Conservation (phyloP, 2,888 invertebrate genomes). For the Mesochorus sp. region DNA sequence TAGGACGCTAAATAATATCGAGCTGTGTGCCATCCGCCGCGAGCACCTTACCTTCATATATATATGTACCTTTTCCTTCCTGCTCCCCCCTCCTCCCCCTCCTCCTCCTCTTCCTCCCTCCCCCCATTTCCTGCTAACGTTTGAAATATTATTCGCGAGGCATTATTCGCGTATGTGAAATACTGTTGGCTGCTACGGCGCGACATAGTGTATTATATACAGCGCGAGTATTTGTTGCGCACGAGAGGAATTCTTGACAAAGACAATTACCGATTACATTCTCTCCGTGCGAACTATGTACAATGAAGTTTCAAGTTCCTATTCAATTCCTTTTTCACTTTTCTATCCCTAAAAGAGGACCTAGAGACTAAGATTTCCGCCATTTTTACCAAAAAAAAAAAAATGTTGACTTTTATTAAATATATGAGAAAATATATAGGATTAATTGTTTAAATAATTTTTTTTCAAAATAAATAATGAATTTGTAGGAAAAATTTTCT, state of each 20-base stretch:
- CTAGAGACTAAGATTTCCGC: too few species aligned
- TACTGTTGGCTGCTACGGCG: slow-evolving; percentile 13
- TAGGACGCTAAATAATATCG: slow-evolving; percentile 80
- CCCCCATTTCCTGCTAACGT: slow-evolving; percentile 14
- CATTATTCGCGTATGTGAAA: slow-evolving; percentile 55
- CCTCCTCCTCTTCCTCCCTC: slow-evolving; percentile 24
- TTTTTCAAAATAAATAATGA: too few species aligned
- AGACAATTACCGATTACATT: neutral
- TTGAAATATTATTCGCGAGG: slow-evolving; percentile 63
- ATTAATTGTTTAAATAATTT: too few species aligned
- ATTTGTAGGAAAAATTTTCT: too few species aligned
- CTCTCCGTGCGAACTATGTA: neutral
- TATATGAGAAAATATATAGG: too few species aligned
- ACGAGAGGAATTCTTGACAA: neutral
- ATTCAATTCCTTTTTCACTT: too few species aligned
- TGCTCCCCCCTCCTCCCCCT: too few species aligned
- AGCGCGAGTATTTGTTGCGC: slow-evolving; percentile 10
- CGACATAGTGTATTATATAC: neutral
- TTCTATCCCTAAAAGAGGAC: too few species aligned
- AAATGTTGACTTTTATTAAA: too few species aligned
- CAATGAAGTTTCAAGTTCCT: neutral
- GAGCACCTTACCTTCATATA: slow-evolving; percentile 70
- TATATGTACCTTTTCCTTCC: slow-evolving; percentile 64
- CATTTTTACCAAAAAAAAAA: too few species aligned
- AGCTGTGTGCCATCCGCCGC: slow-evolving; percentile 75